These are phyloP conservation scores for Hippoglossus hippoglossus DNA, from an alignment of 2,797 vertebrate species.

Conservation along the genomic window DNA sequence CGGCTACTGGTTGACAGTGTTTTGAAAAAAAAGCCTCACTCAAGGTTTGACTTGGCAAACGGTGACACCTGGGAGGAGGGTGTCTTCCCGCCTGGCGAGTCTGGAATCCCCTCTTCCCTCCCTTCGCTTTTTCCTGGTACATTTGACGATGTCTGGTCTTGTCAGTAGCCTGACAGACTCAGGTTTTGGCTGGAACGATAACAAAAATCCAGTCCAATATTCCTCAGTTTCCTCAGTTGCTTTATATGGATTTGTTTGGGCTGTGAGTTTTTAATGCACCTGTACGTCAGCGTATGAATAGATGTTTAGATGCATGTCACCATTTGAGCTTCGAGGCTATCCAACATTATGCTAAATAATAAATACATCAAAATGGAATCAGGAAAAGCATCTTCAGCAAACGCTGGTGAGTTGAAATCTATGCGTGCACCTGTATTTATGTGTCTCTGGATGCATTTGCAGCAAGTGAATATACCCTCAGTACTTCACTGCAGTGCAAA, in stretches of 20 bases:
- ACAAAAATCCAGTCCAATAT: slow-evolving; percentile 14
- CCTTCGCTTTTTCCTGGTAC: slow-evolving; percentile 2
- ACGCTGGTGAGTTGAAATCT: slow-evolving; percentile 1
- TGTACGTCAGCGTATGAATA: background rate
- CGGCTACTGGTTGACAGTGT: slow-evolving; percentile 49
- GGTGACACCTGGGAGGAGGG: slow-evolving; percentile 32
- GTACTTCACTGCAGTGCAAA: slow-evolving; percentile 23
- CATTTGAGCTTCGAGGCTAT: no score
- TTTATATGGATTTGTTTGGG: slow-evolving; percentile 1
- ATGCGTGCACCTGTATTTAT: background rate
- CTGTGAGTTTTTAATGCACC: background rate
- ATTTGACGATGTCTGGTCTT: slow-evolving; percentile 31
- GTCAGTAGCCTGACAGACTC: slow-evolving; percentile 21
- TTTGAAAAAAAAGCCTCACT: slow-evolving; percentile 47
- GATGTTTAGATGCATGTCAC: background rate
- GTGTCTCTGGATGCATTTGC: slow-evolving; percentile 7
- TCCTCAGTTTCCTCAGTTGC: background rate
- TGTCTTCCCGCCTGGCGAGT: slow-evolving; percentile 25
- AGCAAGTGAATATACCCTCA: slow-evolving; percentile 20
- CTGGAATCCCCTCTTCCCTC: slow-evolving; percentile 15
- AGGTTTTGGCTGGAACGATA: slow-evolving; percentile 1
- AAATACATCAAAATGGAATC: slow-evolving; percentile 4
- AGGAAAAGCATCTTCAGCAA: background rate
- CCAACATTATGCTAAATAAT: background rate
- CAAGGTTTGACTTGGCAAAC: slow-evolving; percentile 23